A percentile compares a stretch with the other conserved stretches of the same genome.
phyloP scores from a whole-genome alignment of 2,113 vertebrate genomes.

The Lycaon pictus region DNA sequence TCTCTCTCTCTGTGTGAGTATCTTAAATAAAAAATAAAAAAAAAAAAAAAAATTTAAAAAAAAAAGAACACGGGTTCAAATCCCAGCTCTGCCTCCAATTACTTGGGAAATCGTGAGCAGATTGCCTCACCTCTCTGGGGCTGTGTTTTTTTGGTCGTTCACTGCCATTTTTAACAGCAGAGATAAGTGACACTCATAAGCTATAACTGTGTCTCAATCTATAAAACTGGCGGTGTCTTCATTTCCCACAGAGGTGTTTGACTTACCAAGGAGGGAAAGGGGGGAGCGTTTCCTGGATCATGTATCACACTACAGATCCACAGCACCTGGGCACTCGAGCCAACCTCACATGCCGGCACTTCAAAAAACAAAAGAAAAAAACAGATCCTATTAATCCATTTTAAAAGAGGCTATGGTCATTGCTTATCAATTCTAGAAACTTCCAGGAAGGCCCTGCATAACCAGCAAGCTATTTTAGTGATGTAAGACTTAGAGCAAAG shows the following conservation, averaged over 20 bases:
- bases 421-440: background rate
- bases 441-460: background rate
- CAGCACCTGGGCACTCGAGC: background rate
- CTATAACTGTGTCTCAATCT: background rate
- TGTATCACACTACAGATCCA: conserved; percentile 19
- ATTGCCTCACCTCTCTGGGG: no score
- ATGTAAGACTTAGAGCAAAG: background rate
- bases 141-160: background rate
- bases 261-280: conserved; percentile 66
- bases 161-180: background rate
- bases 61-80: background rate
- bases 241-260: background rate
- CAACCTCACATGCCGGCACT: background rate
- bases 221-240: fast-evolving
- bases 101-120: background rate
- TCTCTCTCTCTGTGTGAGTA: no score
- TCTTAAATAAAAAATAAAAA: no score
- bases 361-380: background rate
- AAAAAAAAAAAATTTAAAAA: no score
- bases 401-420: background rate
- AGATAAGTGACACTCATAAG: background rate
- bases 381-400: background rate
- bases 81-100: background rate
- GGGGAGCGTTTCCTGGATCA: background rate
- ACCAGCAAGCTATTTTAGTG: background rate